These are phyloP conservation scores for Calypte anna DNA, from an alignment of 2,113 vertebrate species.

Conservation along the genomic window DNA sequence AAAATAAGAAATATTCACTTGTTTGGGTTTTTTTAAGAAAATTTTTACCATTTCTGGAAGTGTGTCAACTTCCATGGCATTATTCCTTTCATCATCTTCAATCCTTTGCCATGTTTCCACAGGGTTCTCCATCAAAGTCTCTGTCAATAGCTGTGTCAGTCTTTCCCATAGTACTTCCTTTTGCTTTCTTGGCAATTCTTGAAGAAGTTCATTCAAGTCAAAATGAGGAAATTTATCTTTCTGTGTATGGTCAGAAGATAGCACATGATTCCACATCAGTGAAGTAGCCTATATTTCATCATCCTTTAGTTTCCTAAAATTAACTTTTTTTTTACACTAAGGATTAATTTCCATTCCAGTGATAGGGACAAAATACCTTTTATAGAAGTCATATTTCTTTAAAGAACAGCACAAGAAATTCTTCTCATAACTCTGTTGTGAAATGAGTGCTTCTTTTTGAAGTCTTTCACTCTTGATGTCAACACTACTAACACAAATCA, in stretches of 20 bases:
- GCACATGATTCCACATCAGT: not conserved
- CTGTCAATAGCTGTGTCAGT: constrained; percentile 77
- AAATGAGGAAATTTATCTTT: constrained; percentile 82
- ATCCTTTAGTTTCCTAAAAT: not conserved
- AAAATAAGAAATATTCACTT: not conserved
- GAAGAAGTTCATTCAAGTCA: constrained; percentile 86
- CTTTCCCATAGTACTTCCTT: constrained; percentile 85
- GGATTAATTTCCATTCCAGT: not conserved
- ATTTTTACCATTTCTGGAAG: constrained; percentile 75
- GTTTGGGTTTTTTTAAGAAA: not conserved
- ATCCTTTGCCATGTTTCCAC: constrained; percentile 80
- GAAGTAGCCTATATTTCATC: not conserved
- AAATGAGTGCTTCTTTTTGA: not conserved
- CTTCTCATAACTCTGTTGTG: not conserved
- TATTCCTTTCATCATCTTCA: constrained; percentile 18
- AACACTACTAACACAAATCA: not conserved
- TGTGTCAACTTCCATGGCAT: constrained; percentile 78
- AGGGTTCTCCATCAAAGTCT: constrained; percentile 79
- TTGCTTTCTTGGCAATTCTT: constrained; percentile 87
- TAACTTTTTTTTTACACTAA: not conserved
- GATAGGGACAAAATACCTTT: not conserved
- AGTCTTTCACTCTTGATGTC: not conserved
- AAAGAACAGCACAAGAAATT: not conserved
- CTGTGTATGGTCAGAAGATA: constrained; percentile 71
- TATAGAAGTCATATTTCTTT: not conserved